Base-by-base conservation (phyloP, 2,888 invertebrate species). In the Melieria picta region DNA sequence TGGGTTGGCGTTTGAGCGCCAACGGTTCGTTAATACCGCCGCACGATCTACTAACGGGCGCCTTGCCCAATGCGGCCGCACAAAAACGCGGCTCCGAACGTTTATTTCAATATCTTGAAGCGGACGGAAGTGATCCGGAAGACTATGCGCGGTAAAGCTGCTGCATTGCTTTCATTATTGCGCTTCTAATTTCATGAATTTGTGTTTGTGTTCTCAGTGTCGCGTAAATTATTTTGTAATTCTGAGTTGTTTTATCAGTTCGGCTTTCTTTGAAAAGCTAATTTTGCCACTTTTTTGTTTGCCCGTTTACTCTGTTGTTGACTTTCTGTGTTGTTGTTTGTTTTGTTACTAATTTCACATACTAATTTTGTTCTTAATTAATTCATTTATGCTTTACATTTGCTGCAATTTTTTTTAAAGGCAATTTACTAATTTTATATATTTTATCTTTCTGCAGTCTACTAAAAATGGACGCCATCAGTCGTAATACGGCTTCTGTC, bases 101-200 rank as follows among this genome's bases (percentile, higher is more conserved):
- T 73, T 89, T 92, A 69, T 92, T 92, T 88, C 92, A 90, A 81
- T 93, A 91, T 89, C 89, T 92, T 89, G 93, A 91, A 87, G 93
- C 93, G 91, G 92, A 92, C 88, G 91, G 91, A 79, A 92, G 92
- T 70, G 92, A 91, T 83, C 89, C 89, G 81, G 88, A 89, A 81
- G 87, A 87, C 81, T 87, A 87, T 85, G 85, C 87, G 83, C 83
- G 87, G 88, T 81, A 88, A 78, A 69, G 73, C 73, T 62, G n/a
- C 45, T 48, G 43, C 46, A 52, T 48, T 71, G 47, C 55, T 50
- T 16, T 56, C 10, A 16, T 66, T 74, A 13, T 63, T 42, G 9
- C 45, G n/a, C 10, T 30, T 72, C 48, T 68, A 16, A 45, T 70
- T 75, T 68, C 64, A 5, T 70, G 30, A 30, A 30, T 62, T 65